Percentiles rank a stretch among this genome's conserved stretches.
phyloP scores from a whole-genome alignment of 2,113 vertebrate genomes.

The Grantiella picta region DNA sequence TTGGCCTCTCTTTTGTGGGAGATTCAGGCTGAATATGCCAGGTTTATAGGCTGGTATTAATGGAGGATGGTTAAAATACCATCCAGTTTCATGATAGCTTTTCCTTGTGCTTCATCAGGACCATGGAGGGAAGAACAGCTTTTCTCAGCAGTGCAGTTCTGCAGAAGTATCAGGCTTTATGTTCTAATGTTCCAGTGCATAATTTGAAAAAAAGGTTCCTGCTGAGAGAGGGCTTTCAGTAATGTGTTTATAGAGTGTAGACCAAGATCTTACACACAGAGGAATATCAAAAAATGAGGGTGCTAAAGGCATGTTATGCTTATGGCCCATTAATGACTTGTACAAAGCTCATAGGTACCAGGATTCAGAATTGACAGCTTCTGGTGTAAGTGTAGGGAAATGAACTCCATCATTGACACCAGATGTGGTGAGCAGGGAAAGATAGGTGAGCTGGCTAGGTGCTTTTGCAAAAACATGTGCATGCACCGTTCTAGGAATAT shows the following conservation, averaged over 20 bases:
- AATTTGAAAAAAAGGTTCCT: not conserved
- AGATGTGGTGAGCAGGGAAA: not conserved
- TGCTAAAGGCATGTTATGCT: not conserved
- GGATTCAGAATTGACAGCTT: not conserved
- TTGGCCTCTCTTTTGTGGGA: not conserved
- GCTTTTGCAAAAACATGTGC: not conserved
- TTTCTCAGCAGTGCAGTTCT: not conserved
- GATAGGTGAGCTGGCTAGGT: not conserved
- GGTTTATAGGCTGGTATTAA: not conserved
- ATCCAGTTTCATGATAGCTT: not conserved
- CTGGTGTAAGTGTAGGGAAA: not conserved
- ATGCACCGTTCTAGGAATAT: not conserved
- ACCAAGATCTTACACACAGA: not conserved
- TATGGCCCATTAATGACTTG: not conserved
- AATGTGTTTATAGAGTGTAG: not conserved
- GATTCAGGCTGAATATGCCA: not conserved
- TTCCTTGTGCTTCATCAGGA: not conserved
- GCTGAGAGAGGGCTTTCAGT: not conserved
- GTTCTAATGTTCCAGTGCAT: not conserved
- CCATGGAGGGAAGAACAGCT: not conserved
- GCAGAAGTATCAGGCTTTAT: not conserved
- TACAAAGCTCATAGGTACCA: rapidly evolving
- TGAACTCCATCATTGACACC: not conserved
- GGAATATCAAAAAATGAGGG: not conserved
- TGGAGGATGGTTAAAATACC: not conserved